These are phyloP conservation scores for Neocloeon triangulifer DNA, from an alignment of 1,140 invertebrate species.

Conservation along the genomic window DNA sequence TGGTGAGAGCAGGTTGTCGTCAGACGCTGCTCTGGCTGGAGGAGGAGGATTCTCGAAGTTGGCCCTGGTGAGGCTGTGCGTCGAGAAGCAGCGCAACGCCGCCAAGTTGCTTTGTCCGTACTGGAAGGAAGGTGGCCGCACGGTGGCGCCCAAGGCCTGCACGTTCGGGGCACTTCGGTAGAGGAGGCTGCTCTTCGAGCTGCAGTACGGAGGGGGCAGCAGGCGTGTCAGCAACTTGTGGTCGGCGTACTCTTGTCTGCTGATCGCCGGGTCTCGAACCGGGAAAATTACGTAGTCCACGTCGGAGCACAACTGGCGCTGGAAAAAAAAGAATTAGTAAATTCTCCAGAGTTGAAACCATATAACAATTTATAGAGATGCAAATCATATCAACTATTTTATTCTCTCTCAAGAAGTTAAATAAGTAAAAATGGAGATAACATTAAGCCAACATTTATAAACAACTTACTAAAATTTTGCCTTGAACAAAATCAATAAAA, in stretches of 20 bases:
- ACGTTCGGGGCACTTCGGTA: slow-evolving; percentile 59
- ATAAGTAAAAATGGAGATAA: too few relatives aligned
- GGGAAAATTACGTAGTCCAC: slow-evolving; percentile 79
- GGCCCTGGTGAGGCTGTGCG: slow-evolving; percentile 28
- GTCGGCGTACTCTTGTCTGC: slow-evolving; percentile 72
- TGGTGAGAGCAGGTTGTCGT: slow-evolving; percentile 61
- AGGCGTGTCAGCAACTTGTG: slow-evolving; percentile 46
- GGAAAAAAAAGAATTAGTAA: too few relatives aligned
- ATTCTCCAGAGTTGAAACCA: too few relatives aligned
- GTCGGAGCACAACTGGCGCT: slow-evolving; percentile 68
- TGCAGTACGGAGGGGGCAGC: slow-evolving; percentile 16
- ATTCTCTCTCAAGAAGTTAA: too few relatives aligned
- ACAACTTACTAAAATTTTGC: too few relatives aligned
- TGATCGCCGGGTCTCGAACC: slow-evolving; percentile 63
- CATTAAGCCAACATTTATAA: too few relatives aligned
- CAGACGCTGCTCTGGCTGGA: slow-evolving; percentile 42
- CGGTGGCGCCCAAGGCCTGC: slow-evolving; percentile 8
- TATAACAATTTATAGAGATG: too few relatives aligned
- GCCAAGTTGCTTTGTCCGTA: not conserved
- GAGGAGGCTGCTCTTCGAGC: slow-evolving; percentile 22
- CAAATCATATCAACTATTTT: too few relatives aligned
- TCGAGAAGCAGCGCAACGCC: slow-evolving; percentile 12
- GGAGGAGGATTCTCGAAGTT: slow-evolving; percentile 29
- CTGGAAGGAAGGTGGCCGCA: not conserved
- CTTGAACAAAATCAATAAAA: too few relatives aligned